Evolutionary conservation across 1,140 invertebrate genomes (phyloP), one percentile per base, ranked within the genome.

Genomic region (Brachionus paranguensis): DNA sequence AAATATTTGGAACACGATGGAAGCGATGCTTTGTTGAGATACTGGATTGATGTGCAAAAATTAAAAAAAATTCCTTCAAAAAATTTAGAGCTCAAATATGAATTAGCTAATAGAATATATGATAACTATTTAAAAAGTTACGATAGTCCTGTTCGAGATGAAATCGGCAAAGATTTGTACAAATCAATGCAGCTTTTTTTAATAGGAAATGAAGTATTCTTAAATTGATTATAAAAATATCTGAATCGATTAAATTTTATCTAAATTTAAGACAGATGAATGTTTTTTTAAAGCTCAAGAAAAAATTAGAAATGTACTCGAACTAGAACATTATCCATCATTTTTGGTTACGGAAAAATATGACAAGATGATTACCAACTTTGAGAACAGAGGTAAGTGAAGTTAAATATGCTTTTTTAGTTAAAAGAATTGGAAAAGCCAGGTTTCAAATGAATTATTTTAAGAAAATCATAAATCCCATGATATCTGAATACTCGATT

Each of bases 111-210:
- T 41, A 94, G 95, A 87, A 94, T 96, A 85, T 96, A 95, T 89
- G 94, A 95, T 86, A 94, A 94, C 12, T 95, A 94, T 86, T 93
- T 96, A 12, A 81, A 85, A 29, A 87, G 85, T 60, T 81, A 84
- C 29, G 86, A 85, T 37, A 87, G 86, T 65, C 53, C 83, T 29
- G 86, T 89, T 2, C 87, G 53, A n/a, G 78, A 81, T 45, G 78
- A 87, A 68, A 78, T 88, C 8, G 88, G 88, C 50, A 87, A 86
- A 84, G 37, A 84, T 47, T 85, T 92, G 3, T 91, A 93, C 64
- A 95, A 94, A 87, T 91, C 93, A 83, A 96, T 96, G 92, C 95
- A 96, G 87, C 91, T 92, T 29, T 96, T 96, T 89, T 89, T 96
- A 76, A 88, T 95, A 60, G 95, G 94, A 43, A 93, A 95, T 86